Evolutionary conservation across 1,140 invertebrate genomes (phyloP), one percentile per base, ranked within the genome.

Genomic region (Zaprionus africanus): DNA sequence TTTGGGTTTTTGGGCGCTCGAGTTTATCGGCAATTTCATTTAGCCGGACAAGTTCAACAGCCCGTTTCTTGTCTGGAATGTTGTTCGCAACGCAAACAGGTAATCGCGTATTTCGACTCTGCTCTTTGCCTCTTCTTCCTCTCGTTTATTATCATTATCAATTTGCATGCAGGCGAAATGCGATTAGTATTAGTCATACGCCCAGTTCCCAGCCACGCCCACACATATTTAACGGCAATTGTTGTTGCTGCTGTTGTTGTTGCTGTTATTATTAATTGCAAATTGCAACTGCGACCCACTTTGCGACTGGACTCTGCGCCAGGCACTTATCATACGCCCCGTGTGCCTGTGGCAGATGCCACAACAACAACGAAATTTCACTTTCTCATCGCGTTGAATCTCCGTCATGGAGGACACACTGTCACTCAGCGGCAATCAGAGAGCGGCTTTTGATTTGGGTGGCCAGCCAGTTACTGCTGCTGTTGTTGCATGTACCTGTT

Each of bases 291-390:
- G 67, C 76, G 84, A 87, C 84, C 84, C 81, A 87, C 84, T 87
- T 87, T 76, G 41, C 26, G 46, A 19, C 31, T 34, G 36, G 63
- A 7, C 26, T 28, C 26, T 46, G 49, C 19, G 53, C 49, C 54
- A 64, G 79, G 69, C 71, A 88, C 88, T 88, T 88, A 81, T 88
- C 84, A 90, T 84, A 88, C 83, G 80, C 78, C 84, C 79, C 66
- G 53, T 83, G 56, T 28, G 61, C 61, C 57, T 63, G 67, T 63
- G 67, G 78, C 65, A 85, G 85, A 80, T 76, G 79, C 79, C 70
- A 71, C 57, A 80, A 71, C 63, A 66, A n/a, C 13, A 46, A 46
- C 6, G 3, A 46, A 78, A 77, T 90, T 90, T 90, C 85, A 90
- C 85, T 90, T 90, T 90, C 85, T 79, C 84, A 77, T 17, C 34